These are phyloP conservation scores for Nomia melanderi DNA, from an alignment of 1,140 invertebrate species.

Conservation along the genomic window DNA sequence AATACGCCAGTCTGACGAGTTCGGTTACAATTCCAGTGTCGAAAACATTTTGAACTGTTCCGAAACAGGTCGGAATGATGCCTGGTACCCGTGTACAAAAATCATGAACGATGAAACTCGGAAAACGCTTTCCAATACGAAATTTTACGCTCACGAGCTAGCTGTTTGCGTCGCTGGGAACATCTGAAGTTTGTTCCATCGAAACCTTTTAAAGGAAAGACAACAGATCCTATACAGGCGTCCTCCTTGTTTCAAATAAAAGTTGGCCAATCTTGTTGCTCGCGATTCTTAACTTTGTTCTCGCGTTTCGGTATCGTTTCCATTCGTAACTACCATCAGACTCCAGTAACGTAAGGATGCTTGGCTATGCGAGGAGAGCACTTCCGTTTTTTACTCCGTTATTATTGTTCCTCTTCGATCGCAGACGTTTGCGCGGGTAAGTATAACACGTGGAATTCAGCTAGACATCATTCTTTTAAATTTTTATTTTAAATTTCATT, in stretches of 20 bases:
- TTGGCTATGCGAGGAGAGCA: not conserved
- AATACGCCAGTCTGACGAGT: no score
- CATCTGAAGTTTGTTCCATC: not conserved
- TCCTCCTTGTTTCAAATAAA: slow-evolving; percentile 33
- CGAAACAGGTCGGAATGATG: not conserved
- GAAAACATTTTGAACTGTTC: not conserved
- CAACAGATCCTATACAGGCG: slow-evolving; percentile 10
- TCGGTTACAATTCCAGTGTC: no score
- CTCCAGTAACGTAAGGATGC: not conserved
- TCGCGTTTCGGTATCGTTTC: slow-evolving; percentile 7
- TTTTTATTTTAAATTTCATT: no score
- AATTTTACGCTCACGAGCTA: not conserved
- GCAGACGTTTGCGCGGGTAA: no score
- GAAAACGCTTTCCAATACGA: not conserved
- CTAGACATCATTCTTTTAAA: no score
- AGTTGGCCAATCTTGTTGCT: slow-evolving; percentile 33
- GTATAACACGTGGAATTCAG: no score
- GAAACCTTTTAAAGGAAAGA: not conserved
- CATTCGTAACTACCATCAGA: slow-evolving; percentile 5
- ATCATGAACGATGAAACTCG: not conserved
- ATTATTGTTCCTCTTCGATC: not conserved
- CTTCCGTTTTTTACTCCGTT: not conserved
- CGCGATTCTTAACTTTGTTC: slow-evolving; percentile 40
- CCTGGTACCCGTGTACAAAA: not conserved
- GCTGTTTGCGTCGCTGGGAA: not conserved